Evolutionary conservation across 2,797 vertebrate genomes (phyloP).

Genomic region (Oreonectes daqikongensis): DNA sequence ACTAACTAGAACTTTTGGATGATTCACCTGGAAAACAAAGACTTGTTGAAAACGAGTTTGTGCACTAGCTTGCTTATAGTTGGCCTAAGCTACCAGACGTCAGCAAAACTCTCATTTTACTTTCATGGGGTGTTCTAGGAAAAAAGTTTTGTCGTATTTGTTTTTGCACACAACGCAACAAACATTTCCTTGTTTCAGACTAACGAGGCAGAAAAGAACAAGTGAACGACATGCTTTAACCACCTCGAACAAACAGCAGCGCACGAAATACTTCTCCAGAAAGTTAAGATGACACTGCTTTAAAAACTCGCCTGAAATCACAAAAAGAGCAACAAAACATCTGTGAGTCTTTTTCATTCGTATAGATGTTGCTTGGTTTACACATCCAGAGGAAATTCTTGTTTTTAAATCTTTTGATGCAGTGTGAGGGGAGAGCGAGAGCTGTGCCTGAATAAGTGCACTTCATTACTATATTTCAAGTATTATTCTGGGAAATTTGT

Average conservation of each 20-base stretch:
- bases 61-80: not conserved
- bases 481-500: not conserved
- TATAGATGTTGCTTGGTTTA: not conserved
- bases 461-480: not conserved
- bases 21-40: not conserved
- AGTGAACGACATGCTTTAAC: not conserved
- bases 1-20: not conserved
- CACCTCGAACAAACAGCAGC: not conserved
- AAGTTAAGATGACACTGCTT: not conserved
- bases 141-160: conserved; percentile 2
- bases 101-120: not conserved
- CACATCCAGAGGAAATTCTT: not conserved
- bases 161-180: conserved; percentile 2
- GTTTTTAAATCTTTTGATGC: conserved; percentile 2
- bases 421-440: not conserved
- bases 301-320: not conserved
- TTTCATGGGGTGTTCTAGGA: not conserved
- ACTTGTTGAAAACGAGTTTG: not conserved
- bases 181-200: conserved; percentile 21
- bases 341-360: not conserved
- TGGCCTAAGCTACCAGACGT: not conserved
- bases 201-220: conserved; percentile 23
- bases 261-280: not conserved
- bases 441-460: not conserved
- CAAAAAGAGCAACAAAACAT: not conserved